phyloP scores from a whole-genome alignment of 2,888 invertebrate species.

The Phyllotreta cruciferae region DNA sequence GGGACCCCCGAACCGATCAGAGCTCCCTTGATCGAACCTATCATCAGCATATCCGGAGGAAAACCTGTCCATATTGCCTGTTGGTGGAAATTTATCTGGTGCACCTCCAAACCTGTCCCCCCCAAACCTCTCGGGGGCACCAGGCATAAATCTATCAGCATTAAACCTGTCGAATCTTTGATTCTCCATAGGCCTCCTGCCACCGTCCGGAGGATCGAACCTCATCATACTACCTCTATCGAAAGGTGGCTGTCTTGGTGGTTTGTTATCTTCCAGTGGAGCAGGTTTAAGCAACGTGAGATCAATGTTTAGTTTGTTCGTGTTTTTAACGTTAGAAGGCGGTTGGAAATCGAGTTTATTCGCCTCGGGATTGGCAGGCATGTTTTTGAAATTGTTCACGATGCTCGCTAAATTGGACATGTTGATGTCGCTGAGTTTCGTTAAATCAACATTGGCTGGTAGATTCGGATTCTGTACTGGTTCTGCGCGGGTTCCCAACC shows the following conservation, averaged over 20 bases:
- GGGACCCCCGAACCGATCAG: background rate
- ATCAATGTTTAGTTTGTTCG: conserved; percentile 30
- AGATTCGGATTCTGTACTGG: conserved; percentile 31
- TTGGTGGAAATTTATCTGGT: conserved; percentile 6
- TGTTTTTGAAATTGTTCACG: conserved; percentile 49
- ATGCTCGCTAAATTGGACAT: conserved; percentile 51
- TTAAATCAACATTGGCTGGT: conserved; percentile 41
- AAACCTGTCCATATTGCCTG: background rate
- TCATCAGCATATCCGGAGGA: background rate
- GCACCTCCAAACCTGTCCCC: conserved; percentile 16
- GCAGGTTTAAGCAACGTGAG: background rate
- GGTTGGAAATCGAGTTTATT: conserved; percentile 35
- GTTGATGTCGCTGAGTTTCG: conserved; percentile 47
- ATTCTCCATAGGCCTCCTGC: background rate
- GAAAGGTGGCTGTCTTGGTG: background rate
- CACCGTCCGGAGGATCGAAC: background rate
- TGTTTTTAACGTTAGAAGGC: conserved; percentile 18
- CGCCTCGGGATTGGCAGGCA: conserved; percentile 24
- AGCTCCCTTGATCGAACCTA: background rate
- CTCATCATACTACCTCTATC: background rate
- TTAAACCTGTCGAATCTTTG: background rate
- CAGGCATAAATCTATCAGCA: background rate
- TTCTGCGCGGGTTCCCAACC: conserved; percentile 38
- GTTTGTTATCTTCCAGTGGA: no score
- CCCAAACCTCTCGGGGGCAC: background rate